Conservation (phyloP, 2,888 invertebrate genomes). For the Drosophila mettleri region DNA sequence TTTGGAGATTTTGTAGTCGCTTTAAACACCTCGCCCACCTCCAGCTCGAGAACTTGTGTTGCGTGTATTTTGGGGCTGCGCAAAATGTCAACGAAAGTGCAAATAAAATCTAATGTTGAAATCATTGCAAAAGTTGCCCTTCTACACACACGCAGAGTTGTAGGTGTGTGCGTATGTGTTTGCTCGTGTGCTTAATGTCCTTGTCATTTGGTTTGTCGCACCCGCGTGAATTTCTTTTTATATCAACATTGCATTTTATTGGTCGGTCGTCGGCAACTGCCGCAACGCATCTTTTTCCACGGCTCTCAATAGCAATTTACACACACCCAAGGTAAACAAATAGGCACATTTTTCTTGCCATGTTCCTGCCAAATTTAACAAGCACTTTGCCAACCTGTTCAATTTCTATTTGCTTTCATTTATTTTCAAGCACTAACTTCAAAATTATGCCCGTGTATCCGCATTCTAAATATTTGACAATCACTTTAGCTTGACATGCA, state of each 20-base stretch:
- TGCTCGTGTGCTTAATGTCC: constrained; percentile 56
- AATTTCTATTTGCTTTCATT: constrained; percentile 10
- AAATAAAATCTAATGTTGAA: constrained; percentile 81
- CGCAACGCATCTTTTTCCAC: constrained; percentile 34
- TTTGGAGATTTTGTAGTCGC: constrained; percentile 79
- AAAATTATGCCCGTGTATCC: neutral
- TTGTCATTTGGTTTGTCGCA: constrained; percentile 78
- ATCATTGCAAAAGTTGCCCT: constrained; percentile 77
- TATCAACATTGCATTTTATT: constrained; percentile 79
- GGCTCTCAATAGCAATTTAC: constrained; percentile 26
- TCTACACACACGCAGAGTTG: constrained; percentile 12
- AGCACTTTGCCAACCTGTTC: constrained; percentile 9
- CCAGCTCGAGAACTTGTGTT: constrained; percentile 7
- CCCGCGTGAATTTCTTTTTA: constrained; percentile 80
- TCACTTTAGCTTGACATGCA: neutral
- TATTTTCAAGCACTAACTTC: neutral
- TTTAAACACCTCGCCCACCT: constrained; percentile 56
- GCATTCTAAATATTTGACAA: neutral
- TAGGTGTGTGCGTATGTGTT: constrained; percentile 3
- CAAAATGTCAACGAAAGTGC: constrained; percentile 80
- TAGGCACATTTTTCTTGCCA: constrained; percentile 1
- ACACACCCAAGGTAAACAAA: neutral
- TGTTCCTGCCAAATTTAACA: constrained; percentile 13
- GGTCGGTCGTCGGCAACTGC: constrained; percentile 47
- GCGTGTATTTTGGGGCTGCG: constrained; percentile 62